Evolutionary conservation across 2,113 vertebrate genomes (phyloP), one percentile per base, ranked within the genome.

Genomic region (Myocastor coypus): DNA sequence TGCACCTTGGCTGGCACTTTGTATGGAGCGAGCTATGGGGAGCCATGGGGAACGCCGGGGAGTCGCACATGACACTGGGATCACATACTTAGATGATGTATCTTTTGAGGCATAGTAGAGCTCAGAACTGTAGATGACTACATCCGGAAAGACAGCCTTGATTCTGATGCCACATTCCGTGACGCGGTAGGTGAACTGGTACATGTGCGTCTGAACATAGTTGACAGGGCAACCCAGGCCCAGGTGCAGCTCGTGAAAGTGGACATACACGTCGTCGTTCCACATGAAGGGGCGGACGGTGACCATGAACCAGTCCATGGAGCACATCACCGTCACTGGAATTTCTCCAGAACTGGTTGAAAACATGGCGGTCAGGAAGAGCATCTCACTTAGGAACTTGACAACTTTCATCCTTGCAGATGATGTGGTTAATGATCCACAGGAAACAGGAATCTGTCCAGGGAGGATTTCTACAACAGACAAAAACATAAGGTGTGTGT

Each of bases 221-320:
- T 93, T 97, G 75, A 61, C 63, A 1, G 95, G 97, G 14, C 96
- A 97, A 34, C 95, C 97, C 20, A 61, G 83, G 34, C 97, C 97
- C 92, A 97, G n/a, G n/a, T 96, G 81, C 30, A 97, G 64, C 84
- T 97, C 97, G 10, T 97, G 88, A 80, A 94, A 97, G 26, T 97
- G 95, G 0, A 97, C 94, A 2, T 87, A 97, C 0, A 96, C 93
- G 0, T 97, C 80, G 0, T 50, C 96, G 37, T 97, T 97, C 89
- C 97, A 68, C 93, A 97, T n/a, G 83, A 92, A 96, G 42, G 94
- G 97, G 7, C 96, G 95, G 0, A 96, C 97, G 0, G 87, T 92
- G 84, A 97, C 97, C 89, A 93, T 92, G 83, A 97, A 92, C 95
- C 97, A 97, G 16, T 97, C 97, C 4, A 57, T 61, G 0, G 95